Percentiles rank a stretch among this genome's conserved stretches.
Conservation (phyloP, 2,888 invertebrate genomes). For the Xestia xanthographa region DNA sequence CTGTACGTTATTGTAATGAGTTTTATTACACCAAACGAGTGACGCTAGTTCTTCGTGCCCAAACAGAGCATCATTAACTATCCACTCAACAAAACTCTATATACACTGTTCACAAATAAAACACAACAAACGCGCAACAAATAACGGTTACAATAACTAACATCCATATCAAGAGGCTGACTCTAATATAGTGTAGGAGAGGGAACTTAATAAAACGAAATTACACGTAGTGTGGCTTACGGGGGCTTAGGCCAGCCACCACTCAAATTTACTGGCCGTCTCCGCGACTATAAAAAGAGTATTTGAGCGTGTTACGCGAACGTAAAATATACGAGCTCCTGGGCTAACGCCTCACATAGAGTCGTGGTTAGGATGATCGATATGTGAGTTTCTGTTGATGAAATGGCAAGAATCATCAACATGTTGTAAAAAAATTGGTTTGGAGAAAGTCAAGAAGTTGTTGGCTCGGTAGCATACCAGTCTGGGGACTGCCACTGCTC, state of each 20-base stretch:
- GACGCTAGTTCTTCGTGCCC: background rate
- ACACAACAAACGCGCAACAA: constrained; percentile 38
- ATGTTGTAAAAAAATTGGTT: background rate
- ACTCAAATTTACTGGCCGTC: constrained; percentile 83
- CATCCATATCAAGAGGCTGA: constrained; percentile 62
- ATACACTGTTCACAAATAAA: constrained; percentile 14
- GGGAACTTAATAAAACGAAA: constrained; percentile 84
- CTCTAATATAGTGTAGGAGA: constrained; percentile 75
- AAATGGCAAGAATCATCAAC: background rate
- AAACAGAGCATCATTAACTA: constrained; percentile 25
- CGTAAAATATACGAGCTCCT: constrained; percentile 72
- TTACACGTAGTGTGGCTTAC: constrained; percentile 76
- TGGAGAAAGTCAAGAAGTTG: background rate
- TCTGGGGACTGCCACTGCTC: background rate
- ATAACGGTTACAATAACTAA: constrained; percentile 63
- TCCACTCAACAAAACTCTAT: constrained; percentile 12
- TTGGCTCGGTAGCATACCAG: background rate
- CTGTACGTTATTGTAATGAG: background rate
- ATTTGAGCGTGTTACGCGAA: constrained; percentile 76
- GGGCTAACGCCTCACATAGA: constrained; percentile 53
- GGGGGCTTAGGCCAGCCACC: constrained; percentile 75
- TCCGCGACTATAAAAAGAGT: constrained; percentile 81
- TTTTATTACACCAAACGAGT: background rate
- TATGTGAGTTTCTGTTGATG: background rate
- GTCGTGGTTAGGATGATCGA: constrained; percentile 47